phyloP scores from a whole-genome alignment of 1,140 invertebrate genomes.

The Drosophila saltans region DNA sequence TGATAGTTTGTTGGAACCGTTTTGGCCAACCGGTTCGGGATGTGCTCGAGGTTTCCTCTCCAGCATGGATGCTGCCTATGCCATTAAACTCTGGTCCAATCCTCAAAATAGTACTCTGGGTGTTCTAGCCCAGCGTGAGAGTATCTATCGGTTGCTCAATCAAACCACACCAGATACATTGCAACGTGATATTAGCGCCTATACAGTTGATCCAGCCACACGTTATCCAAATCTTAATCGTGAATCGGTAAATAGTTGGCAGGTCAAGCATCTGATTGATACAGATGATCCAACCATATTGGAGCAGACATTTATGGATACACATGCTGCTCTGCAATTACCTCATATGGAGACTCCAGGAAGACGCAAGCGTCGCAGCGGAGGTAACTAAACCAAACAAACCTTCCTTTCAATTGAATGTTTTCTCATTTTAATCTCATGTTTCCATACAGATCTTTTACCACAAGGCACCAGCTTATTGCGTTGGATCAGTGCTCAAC shows the following conservation, averaged over 20 bases:
- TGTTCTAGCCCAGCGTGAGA: slow-evolving; percentile 96
- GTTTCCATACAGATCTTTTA: slow-evolving; percentile 47
- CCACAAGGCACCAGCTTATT: slow-evolving; percentile 68
- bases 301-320: slow-evolving; percentile 84
- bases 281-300: slow-evolving; percentile 86
- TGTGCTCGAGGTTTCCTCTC: slow-evolving; percentile 98
- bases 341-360: slow-evolving; percentile 66
- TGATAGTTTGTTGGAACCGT: slow-evolving; percentile 98
- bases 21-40: slow-evolving; percentile 99
- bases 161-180: slow-evolving; percentile 99
- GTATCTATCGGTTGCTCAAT: slow-evolving; percentile 93
- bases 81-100: slow-evolving; percentile 93
- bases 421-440: background rate
- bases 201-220: slow-evolving; percentile 95
- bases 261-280: slow-evolving; percentile 86
- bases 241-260: slow-evolving; percentile 84
- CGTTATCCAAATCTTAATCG: slow-evolving; percentile 88
- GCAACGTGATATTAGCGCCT: slow-evolving; percentile 93
- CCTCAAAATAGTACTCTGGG: slow-evolving; percentile 88
- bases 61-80: slow-evolving; percentile 98
- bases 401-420: background rate
- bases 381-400: slow-evolving; percentile 50
- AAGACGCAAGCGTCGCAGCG: slow-evolving; percentile 75
- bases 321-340: slow-evolving; percentile 61
- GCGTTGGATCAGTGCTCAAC: slow-evolving; percentile 76